phyloP scores from a whole-genome alignment of 1,140 invertebrate species.

The Drosophila dunni region DNA sequence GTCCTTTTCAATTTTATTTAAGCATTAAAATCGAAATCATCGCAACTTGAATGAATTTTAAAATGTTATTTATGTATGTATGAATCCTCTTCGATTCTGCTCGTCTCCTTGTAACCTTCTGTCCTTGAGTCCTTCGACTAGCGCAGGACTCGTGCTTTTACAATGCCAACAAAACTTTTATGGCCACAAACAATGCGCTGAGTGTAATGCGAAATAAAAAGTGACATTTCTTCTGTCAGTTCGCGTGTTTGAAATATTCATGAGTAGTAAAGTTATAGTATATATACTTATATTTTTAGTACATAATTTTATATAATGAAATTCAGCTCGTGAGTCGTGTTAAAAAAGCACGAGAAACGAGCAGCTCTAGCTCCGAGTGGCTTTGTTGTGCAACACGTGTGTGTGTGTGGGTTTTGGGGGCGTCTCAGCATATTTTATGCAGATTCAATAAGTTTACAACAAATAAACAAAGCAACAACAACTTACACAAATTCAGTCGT shows the following conservation, averaged over 20 bases:
- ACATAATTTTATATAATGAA: too few species aligned
- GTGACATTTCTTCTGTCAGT: too few species aligned
- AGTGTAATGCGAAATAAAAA: too few species aligned
- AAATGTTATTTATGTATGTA: slow-evolving; percentile 47
- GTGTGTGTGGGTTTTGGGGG: slow-evolving; percentile 14
- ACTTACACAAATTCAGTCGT: slow-evolving; percentile 28
- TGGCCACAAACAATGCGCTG: too few species aligned
- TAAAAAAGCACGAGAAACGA: neutral
- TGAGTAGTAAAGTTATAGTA: too few species aligned
- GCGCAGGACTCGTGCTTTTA: neutral
- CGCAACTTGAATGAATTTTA: slow-evolving; percentile 56
- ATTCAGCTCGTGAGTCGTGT: neutral
- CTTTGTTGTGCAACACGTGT: slow-evolving; percentile 35
- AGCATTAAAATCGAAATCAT: slow-evolving; percentile 67
- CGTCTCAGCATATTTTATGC: slow-evolving; percentile 50
- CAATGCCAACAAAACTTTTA: too few species aligned
- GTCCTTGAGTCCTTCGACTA: neutral
- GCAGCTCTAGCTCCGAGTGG: slow-evolving; percentile 5
- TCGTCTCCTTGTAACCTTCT: neutral
- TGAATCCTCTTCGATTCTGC: slow-evolving; percentile 15
- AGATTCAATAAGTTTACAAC: slow-evolving; percentile 50
- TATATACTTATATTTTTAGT: too few species aligned
- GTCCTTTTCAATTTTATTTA: slow-evolving; percentile 50
- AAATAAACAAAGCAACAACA: slow-evolving; percentile 24
- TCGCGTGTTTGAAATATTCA: too few species aligned